A percentile compares a stretch with the other conserved stretches of the same genome.
phyloP scores from a whole-genome alignment of 1,140 invertebrate species.

The Babylonia areolata region DNA sequence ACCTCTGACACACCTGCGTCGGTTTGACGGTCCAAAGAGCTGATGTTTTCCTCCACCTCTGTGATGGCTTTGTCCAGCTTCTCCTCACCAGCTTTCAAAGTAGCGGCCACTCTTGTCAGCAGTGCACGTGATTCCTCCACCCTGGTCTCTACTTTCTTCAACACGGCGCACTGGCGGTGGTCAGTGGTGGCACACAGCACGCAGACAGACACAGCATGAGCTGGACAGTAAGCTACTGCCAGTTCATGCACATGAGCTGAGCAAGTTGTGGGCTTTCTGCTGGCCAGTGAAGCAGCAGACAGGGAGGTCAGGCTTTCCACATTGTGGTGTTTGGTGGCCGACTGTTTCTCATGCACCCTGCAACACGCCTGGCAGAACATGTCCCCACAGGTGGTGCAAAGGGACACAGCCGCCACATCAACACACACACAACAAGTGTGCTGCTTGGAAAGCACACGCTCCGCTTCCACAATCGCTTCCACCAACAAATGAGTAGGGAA shows the following conservation, averaged over 20 bases:
- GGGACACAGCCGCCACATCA: neutral
- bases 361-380: conserved; percentile 4
- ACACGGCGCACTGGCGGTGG: neutral
- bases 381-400: neutral
- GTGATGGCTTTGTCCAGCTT: neutral
- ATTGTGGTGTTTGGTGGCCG: neutral
- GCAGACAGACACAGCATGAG: conserved; percentile 4
- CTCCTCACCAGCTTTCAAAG: neutral
- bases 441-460: neutral
- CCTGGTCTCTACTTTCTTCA: neutral
- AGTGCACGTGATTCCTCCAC: neutral
- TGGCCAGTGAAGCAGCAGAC: neutral
- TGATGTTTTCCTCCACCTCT: neutral
- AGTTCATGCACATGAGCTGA: neutral
- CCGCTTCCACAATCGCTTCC: conserved; percentile 19
- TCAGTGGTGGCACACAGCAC: neutral
- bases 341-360: neutral
- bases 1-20: neutral
- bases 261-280: neutral
- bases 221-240: neutral
- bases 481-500: conserved; percentile 5
- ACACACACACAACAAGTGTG: conserved; percentile 23
- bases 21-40: neutral
- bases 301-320: neutral
- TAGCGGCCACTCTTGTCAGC: neutral